phyloP scores from a whole-genome alignment of 2,797 vertebrate species.

The Leptodon cayanensis region DNA sequence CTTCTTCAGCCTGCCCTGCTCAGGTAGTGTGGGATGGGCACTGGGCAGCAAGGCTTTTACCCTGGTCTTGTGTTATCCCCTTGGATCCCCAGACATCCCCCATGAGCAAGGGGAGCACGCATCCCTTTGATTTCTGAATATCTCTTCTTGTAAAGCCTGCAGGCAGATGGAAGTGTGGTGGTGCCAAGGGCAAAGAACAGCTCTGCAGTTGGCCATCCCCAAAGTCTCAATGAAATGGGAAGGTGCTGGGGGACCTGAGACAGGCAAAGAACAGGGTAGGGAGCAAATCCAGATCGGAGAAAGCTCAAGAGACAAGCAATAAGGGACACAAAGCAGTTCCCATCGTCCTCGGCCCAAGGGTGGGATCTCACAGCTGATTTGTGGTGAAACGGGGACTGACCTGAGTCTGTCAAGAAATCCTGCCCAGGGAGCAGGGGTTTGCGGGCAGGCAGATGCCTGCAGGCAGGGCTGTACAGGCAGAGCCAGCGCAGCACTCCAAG shows the following conservation, averaged over 20 bases:
- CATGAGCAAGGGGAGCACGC: rapidly evolving
- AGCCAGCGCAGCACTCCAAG: not conserved
- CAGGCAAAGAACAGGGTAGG: not conserved
- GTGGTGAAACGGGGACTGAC: not conserved
- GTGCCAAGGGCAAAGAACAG: not conserved
- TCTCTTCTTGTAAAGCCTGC: not conserved
- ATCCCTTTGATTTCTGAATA: not conserved
- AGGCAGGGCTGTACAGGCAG: not conserved
- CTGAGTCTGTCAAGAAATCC: not conserved
- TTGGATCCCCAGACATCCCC: not conserved
- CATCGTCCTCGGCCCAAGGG: too few species aligned
- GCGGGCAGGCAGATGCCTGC: not conserved
- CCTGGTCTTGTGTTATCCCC: not conserved
- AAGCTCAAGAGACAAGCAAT: not conserved
- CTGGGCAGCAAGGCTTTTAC: not conserved
- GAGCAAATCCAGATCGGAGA: not conserved
- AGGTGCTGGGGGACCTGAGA: not conserved
- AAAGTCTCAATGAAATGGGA: not conserved
- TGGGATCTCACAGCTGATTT: not conserved
- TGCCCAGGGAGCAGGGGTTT: not conserved
- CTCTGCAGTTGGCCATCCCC: not conserved
- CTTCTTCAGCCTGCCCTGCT: not conserved
- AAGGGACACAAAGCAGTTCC: not conserved
- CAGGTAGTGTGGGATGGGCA: not conserved
- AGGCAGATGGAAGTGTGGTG: not conserved